Evolutionary conservation across 1,140 invertebrate species (phyloP), one percentile per base, ranked within the genome.

Genomic region (Teleopsis dalmanni): DNA sequence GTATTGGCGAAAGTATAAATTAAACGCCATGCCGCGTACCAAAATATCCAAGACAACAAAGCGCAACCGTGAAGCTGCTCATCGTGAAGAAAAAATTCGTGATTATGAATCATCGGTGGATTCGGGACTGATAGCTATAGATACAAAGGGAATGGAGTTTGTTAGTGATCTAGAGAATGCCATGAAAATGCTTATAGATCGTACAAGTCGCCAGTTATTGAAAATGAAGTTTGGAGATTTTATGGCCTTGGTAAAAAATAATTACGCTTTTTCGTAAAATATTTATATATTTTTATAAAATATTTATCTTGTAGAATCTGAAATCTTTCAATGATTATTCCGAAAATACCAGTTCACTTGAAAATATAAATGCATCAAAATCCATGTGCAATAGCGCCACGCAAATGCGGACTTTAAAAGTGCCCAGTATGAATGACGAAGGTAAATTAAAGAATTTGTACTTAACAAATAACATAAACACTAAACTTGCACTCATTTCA

Each of bases 1-100:
- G n/a, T n/a, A n/a, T n/a, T n/a, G n/a, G n/a, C n/a, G n/a, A 16
- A 19, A 49, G 11, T 49, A 22, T 26, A 25, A 3, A n/a, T n/a
- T n/a, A n/a, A n/a, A n/a, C n/a, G 60, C 53, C 36, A 69, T 69
- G 65, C 65, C 65, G 33, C 62, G 65, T 26, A 69, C 65, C 13
- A 69, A 69, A 49, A 52, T 69, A 51, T 48, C 65, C 45, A 68
- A 68, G 45, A 69, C 59, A 42, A 55, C 62, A 5, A 69, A 69
- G 27, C 54, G 65, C 4, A 69, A 69, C 42, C 65, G 65, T 18
- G 65, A 69, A 3, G 59, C 56, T 2, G 57, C 65, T 11, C 57
- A 56, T 44, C 60, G 53, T 27, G 65, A 69, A 36, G 65, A 69
- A 45, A 66, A 65, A 37, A 52, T 66, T 7, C 59, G 62, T 34